Conservation (phyloP, 1,140 invertebrate genomes). For the Diprion similis region DNA sequence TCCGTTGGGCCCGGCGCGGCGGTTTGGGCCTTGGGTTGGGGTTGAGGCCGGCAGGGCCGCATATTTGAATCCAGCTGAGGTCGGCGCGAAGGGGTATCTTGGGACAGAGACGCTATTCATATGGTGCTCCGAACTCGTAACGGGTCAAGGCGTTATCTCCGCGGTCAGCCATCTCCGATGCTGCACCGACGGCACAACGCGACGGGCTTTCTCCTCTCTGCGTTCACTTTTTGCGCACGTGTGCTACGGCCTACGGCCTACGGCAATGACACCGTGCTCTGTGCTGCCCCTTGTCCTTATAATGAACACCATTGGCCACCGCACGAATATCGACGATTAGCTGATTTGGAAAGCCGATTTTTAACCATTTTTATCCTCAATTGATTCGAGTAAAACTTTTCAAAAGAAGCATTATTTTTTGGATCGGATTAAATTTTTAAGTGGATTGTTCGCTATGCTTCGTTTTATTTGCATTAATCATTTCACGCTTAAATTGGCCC, state of each 20-base stretch:
- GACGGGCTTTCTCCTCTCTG: not conserved
- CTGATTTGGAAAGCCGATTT: too few species aligned
- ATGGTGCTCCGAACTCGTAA: conserved; percentile 13
- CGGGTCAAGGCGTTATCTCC: conserved; percentile 16
- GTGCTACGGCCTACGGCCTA: not conserved
- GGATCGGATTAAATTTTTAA: too few species aligned
- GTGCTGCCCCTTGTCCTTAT: not conserved
- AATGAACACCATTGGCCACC: not conserved
- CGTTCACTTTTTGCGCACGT: not conserved
- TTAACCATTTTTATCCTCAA: too few species aligned
- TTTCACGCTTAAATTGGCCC: too few species aligned
- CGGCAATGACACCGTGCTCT: not conserved
- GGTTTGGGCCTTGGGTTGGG: too few species aligned
- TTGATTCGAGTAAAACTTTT: too few species aligned
- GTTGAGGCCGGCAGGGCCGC: not conserved
- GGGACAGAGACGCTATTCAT: conserved; percentile 11
- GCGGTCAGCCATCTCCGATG: conserved; percentile 12
- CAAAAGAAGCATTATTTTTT: too few species aligned
- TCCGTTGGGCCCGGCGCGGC: too few species aligned
- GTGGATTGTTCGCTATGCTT: too few species aligned
- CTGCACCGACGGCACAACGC: not conserved
- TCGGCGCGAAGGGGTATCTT: not conserved
- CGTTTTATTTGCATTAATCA: too few species aligned
- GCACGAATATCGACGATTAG: too few species aligned
- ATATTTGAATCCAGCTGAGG: not conserved